phyloP scores from a whole-genome alignment of 1,140 invertebrate genomes.

The Calephelis virginiensis region DNA sequence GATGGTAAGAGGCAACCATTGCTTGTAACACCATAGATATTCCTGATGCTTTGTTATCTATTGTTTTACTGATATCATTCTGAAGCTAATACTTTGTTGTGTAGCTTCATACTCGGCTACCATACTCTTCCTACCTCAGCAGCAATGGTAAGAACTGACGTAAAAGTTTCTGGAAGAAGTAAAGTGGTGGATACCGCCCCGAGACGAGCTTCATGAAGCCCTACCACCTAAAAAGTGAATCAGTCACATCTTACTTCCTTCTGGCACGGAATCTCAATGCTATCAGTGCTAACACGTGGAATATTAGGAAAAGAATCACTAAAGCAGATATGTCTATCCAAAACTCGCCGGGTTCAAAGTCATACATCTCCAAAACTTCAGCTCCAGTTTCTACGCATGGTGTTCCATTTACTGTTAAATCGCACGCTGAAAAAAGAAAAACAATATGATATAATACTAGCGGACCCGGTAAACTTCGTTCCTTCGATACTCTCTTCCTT shows the following conservation, averaged over 20 bases:
- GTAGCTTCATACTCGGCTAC: slow-evolving; percentile 1
- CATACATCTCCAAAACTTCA: slow-evolving; percentile 85
- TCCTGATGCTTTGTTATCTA: no score
- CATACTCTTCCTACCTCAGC: not conserved
- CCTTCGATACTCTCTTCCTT: no score
- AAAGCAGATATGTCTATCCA: slow-evolving; percentile 83
- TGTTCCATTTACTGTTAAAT: slow-evolving; percentile 74
- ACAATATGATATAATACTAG: no score
- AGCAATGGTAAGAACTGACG: not conserved
- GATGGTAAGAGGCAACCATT: no score
- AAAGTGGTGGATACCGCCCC: slow-evolving; percentile 8
- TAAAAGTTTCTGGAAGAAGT: not conserved
- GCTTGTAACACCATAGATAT: no score
- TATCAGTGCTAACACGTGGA: slow-evolving; percentile 84
- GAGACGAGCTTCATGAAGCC: not conserved
- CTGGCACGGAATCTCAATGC: slow-evolving; percentile 82
- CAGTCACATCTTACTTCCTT: slow-evolving; percentile 74
- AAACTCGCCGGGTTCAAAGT: slow-evolving; percentile 84
- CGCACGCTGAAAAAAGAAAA: slow-evolving; percentile 81
- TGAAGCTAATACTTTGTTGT: not conserved
- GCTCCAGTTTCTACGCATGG: slow-evolving; percentile 86
- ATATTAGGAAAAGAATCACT: slow-evolving; percentile 81
- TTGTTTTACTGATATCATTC: no score
- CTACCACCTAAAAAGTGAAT: slow-evolving; percentile 3
- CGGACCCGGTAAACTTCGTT: no score